Evolutionary conservation across 2,797 vertebrate species (phyloP), one percentile per base, ranked within the genome.

Genomic region (Oreonectes daqikongensis): DNA sequence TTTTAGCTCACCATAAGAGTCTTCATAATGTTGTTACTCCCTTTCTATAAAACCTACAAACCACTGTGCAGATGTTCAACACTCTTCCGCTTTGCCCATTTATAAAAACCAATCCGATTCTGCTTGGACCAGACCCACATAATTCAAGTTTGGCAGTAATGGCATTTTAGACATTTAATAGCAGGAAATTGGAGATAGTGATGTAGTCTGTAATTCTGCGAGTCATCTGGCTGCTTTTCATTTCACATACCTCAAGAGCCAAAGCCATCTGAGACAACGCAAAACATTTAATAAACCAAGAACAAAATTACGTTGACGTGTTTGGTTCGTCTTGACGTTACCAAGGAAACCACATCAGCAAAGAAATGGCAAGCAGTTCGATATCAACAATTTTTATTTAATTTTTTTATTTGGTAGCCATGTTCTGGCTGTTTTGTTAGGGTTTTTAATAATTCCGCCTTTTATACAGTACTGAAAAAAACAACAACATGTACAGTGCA

Each of bases 391-490:
- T 75, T 74, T 76, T 81, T 75, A 72, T 78, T 82, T 86, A 89
- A 68, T 86, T 89, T 89, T 86, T 88, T 93, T 94, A 14, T 88
- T 95, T 90, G 88, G 86, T 94, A 96, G 90, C 85, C 89, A 91
- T 78, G 83, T 86, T 87, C 90, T 70, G 72, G 92, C 89, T 90
- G 88, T 88, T 90, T 92, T 92, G 89, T 92, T 90, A 91, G 92
- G 93, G 92, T 94, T 90, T 90, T 91, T 88, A 87, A 89, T 88
- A 90, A 86, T 94, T 90, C 89, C 89, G 91, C 90, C 94, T 94
- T 95, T 98, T 94, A 92, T 95, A 96, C 95, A 95, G 92, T 95
- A 95, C 95, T 93, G 94, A 96, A 96, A 96, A 90, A 86, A 95
- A 91, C 20, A 70, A 52, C 53, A 61, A 70, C 44, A 53, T 94